These are phyloP conservation scores for Atlantisia rogersi DNA, from an alignment of 2,113 vertebrate species.

Conservation along the genomic window DNA sequence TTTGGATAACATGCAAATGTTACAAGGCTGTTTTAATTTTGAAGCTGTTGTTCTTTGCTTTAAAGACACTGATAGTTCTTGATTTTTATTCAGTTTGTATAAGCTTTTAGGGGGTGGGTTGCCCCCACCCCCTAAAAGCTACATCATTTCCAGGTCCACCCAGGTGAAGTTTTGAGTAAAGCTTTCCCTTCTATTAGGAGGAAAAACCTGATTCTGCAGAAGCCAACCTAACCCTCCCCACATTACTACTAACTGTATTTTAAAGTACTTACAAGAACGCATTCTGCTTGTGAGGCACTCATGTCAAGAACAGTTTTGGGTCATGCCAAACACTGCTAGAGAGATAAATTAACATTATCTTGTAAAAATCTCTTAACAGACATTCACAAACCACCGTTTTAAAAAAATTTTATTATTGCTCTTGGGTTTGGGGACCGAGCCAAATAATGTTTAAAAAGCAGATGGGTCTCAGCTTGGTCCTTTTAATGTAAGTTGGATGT, in stretches of 20 bases:
- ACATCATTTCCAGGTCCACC: not conserved
- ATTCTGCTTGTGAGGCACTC: not conserved
- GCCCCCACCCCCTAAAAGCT: not conserved
- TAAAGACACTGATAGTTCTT: not conserved
- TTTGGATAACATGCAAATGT: not conserved
- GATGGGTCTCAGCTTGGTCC: constrained; percentile 40
- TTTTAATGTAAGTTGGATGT: constrained; percentile 25
- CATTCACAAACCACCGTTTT: not conserved
- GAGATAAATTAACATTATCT: not conserved
- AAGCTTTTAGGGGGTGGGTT: too few relatives aligned
- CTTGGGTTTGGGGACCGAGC: not conserved
- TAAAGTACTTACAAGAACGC: not conserved
- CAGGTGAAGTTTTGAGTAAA: not conserved
- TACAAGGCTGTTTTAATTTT: not conserved
- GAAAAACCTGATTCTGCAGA: not conserved
- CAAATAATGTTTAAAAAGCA: constrained; percentile 51
- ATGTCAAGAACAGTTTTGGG: not conserved
- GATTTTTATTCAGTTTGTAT: not conserved
- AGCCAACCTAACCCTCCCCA: not conserved
- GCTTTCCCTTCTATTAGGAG: not conserved
- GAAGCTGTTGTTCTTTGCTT: not conserved
- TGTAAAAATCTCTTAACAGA: not conserved
- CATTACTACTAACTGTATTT: not conserved
- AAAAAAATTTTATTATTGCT: not conserved
- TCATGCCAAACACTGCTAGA: not conserved